Percentiles rank a stretch among this genome's conserved stretches.
Conservation (phyloP, 23 tunicate genomes). For the Phallusia fumigata region DNA sequence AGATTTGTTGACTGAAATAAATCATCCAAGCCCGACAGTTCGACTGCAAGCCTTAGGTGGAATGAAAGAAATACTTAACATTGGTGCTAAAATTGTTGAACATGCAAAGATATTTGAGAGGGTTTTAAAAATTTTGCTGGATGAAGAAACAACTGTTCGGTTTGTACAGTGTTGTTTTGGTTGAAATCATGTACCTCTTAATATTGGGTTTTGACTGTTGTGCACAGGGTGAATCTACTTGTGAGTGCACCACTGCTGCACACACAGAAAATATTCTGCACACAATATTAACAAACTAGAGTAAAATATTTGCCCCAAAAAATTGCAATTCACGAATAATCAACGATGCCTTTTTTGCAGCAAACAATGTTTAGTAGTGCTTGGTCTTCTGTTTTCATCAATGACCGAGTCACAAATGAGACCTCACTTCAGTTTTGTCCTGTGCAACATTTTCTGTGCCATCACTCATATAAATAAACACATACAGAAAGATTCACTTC, state of each 20-base stretch:
- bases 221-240: no score
- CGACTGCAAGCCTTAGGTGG: slow-evolving; percentile 56
- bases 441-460: slow-evolving; percentile 78
- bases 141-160: slow-evolving; percentile 72
- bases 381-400: slow-evolving; percentile 34
- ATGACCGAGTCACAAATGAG: slow-evolving; percentile 43
- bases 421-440: slow-evolving; percentile 51
- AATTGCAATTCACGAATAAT: no score
- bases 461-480: slow-evolving; percentile 66
- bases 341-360: slow-evolving; percentile 37
- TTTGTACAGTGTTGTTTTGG: neutral
- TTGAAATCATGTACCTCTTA: no score
- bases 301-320: no score
- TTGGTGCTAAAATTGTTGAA: slow-evolving; percentile 19
- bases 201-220: no score
- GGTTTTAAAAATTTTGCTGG: slow-evolving; percentile 31
- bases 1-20: slow-evolving; percentile 62
- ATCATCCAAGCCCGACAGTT: slow-evolving; percentile 63
- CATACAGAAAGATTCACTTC: slow-evolving; percentile 68
- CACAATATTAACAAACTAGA: no score
- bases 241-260: no score
- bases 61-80: slow-evolving; percentile 41
- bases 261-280: no score
- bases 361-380: slow-evolving; percentile 34
- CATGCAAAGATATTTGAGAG: slow-evolving; percentile 48